phyloP scores from a whole-genome alignment of 2,888 invertebrate species.

The Mamestra brassicae region DNA sequence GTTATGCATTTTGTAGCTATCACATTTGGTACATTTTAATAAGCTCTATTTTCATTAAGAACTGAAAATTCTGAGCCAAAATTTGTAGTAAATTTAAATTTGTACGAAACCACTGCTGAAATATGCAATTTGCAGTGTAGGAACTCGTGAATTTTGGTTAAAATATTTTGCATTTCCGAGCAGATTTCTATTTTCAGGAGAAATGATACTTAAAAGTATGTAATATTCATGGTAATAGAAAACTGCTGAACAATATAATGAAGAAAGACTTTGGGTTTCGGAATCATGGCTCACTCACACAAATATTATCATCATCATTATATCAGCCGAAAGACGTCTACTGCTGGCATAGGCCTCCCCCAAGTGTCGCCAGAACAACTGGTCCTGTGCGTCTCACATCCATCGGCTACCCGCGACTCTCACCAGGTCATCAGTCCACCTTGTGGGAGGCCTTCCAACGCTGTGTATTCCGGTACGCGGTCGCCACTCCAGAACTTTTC shows the following conservation, averaged over 20 bases:
- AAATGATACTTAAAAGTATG: neutral
- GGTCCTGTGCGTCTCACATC: too few relatives aligned
- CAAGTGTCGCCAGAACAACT: too few relatives aligned
- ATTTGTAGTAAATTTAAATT: slow-evolving; percentile 45
- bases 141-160: slow-evolving; percentile 10
- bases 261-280: neutral
- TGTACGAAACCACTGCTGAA: slow-evolving; percentile 23
- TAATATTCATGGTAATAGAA: slow-evolving; percentile 1
- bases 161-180: slow-evolving; percentile 18
- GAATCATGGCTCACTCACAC: too few relatives aligned
- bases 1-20: neutral
- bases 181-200: too few relatives aligned
- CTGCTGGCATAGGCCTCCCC: too few relatives aligned
- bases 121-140: slow-evolving; percentile 15
- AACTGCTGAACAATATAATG: neutral
- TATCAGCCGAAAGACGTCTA: too few relatives aligned
- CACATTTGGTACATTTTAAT: slow-evolving; percentile 13
- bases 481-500: too few relatives aligned
- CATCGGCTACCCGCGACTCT: too few relatives aligned
- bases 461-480: too few relatives aligned
- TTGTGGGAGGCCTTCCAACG: too few relatives aligned
- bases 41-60: slow-evolving; percentile 24
- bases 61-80: slow-evolving; percentile 34
- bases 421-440: too few relatives aligned
- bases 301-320: too few relatives aligned